phyloP scores from a whole-genome alignment of 2,888 invertebrate species.

The Busseola fusca region DNA sequence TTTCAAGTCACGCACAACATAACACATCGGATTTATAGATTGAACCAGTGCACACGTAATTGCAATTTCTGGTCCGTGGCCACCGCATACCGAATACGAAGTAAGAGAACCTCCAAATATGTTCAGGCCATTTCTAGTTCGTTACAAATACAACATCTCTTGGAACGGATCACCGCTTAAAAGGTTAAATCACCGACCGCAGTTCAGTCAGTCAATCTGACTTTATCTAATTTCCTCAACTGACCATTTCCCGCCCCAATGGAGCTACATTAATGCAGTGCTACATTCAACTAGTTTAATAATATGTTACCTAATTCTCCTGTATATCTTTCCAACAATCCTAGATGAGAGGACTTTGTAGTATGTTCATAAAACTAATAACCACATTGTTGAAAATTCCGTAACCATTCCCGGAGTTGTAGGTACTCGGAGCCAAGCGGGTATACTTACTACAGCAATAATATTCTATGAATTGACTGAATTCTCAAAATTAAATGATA shows the following conservation, averaged over 20 bases:
- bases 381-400: not conserved
- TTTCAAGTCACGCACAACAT: conserved; percentile 49
- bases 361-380: not conserved
- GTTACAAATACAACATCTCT: not conserved
- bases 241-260: conserved; percentile 65
- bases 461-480: not conserved
- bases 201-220: conserved; percentile 41
- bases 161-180: conserved; percentile 7
- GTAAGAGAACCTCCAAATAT: not conserved
- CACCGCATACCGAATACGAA: not conserved
- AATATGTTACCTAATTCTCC: not conserved
- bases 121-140: not conserved
- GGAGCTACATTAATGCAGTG: conserved; percentile 17
- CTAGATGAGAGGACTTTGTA: not conserved
- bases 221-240: conserved; percentile 74
- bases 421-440: not conserved
- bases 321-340: not conserved
- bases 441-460: not conserved
- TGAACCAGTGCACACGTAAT: conserved; percentile 25
- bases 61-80: conserved; percentile 10
- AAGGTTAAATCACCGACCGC: conserved; percentile 36
- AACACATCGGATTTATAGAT: conserved; percentile 46
- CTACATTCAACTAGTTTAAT: not conserved
- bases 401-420: not conserved
- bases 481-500: not conserved